A percentile compares a stretch with the other conserved stretches of the same genome.
Evolutionary conservation across 2,113 vertebrate genomes (phyloP).

Genomic region (Sphaerodactylus townsendi): DNA sequence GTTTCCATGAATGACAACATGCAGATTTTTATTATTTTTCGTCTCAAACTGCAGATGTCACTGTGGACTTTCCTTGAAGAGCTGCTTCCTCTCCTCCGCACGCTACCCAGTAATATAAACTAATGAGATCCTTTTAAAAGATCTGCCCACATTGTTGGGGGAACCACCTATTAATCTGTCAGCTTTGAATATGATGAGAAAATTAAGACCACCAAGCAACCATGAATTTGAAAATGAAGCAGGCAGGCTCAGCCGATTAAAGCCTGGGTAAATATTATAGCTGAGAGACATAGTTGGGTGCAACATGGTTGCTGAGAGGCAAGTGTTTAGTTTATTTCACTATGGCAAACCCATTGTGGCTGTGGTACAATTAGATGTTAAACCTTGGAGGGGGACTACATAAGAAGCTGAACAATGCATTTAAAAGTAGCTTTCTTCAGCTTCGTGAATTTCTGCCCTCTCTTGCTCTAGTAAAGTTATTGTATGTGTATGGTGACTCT

Average conservation of each 20-base stretch:
- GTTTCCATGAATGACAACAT: conserved; percentile 45
- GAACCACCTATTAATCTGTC: conserved; percentile 64
- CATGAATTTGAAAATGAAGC: conserved; percentile 46
- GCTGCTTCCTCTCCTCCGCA: conserved; percentile 35
- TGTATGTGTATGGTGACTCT: not conserved
- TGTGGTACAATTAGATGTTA: not conserved
- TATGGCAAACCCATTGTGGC: not conserved
- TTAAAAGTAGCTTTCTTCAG: not conserved
- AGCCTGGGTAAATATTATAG: conserved; percentile 7
- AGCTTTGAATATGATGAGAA: conserved; percentile 49
- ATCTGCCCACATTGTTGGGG: conserved; percentile 57
- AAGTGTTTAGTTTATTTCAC: not conserved
- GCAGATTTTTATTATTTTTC: not conserved
- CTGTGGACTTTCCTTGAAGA: conserved; percentile 41
- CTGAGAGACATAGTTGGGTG: not conserved
- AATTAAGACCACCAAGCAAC: conserved; percentile 50
- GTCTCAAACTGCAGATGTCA: conserved; percentile 28
- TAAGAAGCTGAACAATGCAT: not conserved
- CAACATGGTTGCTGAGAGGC: not conserved
- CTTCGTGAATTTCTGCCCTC: not conserved
- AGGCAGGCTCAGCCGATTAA: conserved; percentile 37
- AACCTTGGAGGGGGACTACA: not conserved
- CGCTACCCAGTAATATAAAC: conserved; percentile 64
- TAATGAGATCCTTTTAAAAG: conserved; percentile 70
- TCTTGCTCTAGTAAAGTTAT: too few species aligned